Evolutionary conservation across 2,113 vertebrate genomes (phyloP).

Genomic region (Colossoma macropomum): DNA sequence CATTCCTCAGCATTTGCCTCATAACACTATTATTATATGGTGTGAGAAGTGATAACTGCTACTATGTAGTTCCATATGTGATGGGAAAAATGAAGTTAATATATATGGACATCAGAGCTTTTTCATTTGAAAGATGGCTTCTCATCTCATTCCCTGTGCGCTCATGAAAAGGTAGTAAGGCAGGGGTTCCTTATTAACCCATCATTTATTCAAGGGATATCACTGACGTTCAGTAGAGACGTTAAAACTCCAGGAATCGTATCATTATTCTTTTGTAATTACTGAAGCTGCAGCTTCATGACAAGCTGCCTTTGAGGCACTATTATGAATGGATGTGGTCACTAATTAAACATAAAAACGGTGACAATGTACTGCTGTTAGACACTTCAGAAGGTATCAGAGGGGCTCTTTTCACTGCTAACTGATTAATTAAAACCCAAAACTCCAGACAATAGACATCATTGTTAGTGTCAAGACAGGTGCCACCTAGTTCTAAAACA

Average conservation of each 20-base stretch:
- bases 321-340: constrained; percentile 52
- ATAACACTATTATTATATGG: not conserved
- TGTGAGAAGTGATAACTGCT: not conserved
- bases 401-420: constrained; percentile 43
- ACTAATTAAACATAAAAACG: constrained; percentile 60
- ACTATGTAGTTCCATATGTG: not conserved
- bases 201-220: not conserved
- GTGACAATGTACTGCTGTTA: constrained; percentile 48
- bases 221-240: constrained; percentile 29
- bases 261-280: constrained; percentile 45
- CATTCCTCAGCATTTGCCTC: not conserved
- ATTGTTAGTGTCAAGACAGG: constrained; percentile 31
- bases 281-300: constrained; percentile 28
- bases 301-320: constrained; percentile 48
- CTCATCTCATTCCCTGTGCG: not conserved
- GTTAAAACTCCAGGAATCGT: constrained; percentile 1
- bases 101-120: not conserved
- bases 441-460: constrained; percentile 48
- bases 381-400: constrained; percentile 34
- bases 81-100: constrained; percentile 15
- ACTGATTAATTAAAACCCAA: constrained; percentile 56
- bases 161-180: not conserved
- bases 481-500: constrained; percentile 20
- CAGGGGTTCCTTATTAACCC: not conserved
- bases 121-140: not conserved